Percentiles rank a stretch among this genome's conserved stretches.
These are phyloP conservation scores for Podabrus alpinus DNA, from an alignment of 2,888 invertebrate species.

Conservation along the genomic window DNA sequence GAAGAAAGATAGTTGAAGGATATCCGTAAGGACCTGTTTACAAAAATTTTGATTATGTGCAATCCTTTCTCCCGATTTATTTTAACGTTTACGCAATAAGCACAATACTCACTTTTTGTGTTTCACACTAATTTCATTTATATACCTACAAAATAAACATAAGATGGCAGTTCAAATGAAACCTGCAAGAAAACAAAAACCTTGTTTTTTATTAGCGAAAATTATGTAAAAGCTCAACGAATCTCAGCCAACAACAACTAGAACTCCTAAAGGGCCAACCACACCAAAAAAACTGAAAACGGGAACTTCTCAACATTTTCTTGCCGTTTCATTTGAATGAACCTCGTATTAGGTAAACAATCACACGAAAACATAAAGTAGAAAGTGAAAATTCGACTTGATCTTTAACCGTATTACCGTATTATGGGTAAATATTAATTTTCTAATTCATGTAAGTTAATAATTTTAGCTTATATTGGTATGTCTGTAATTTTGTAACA, in stretches of 20 bases:
- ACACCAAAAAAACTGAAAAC: no score
- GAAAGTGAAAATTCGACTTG: not conserved
- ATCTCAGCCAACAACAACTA: no score
- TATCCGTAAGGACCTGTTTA: not conserved
- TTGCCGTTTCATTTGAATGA: not conserved
- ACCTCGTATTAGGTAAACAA: no score
- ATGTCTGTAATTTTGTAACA: not conserved
- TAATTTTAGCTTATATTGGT: not conserved
- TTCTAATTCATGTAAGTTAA: not conserved
- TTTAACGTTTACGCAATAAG: not conserved
- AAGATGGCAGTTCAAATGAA: not conserved
- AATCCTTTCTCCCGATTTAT: not conserved
- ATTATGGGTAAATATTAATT: conserved; percentile 1
- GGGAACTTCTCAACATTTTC: no score
- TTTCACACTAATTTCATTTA: not conserved
- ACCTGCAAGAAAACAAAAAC: not conserved
- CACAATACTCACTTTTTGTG: not conserved
- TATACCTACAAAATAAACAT: not conserved
- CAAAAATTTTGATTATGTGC: not conserved
- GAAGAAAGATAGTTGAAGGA: not conserved
- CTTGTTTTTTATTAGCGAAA: no score
- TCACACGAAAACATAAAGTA: not conserved
- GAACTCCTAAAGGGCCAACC: no score
- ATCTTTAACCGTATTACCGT: not conserved
- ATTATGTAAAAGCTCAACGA: no score